Base-by-base conservation (phyloP, 2,113 vertebrate genomes). In the Orcinus orca region DNA sequence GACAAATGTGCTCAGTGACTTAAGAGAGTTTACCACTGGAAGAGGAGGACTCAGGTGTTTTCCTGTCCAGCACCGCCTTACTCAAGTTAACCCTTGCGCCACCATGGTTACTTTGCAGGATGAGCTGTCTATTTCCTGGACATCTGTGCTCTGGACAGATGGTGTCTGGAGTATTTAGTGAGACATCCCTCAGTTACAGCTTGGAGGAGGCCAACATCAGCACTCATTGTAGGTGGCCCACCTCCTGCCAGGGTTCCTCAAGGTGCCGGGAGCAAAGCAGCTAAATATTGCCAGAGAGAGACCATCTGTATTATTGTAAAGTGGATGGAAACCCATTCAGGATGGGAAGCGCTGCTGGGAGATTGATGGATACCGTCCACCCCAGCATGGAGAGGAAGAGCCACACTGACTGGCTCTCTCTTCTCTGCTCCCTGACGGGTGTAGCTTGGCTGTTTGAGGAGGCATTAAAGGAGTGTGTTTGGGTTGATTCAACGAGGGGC, bases 201-300 rank as follows among this genome's bases (percentile, higher is more conserved):
- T 65, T 83, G 84, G 74, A 85, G 77, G 31, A 65, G 23, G 58
- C 58, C 47, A 68, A 18, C 0, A 2, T 38, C 47, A 82, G 96
- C 73, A 63, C 26, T 96, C 96, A 93, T 29, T 67, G 68, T 38
- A 76, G 58, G 79, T 68, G 70, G 41, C 70, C 38, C 38, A 55
- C 79, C 88, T 93, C 93, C 89, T 81, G 83, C 63, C 96, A 95
- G 80, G 87, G 73, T 47, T 93, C 81, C 92, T 95, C 0, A 3
- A 94, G 82, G 82, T 67, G 44, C 68, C 55, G 83, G 85, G 93
- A 81, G 68, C 77, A 65, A 86, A 94, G 68, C 67, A 83, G 55
- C 80, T 73, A 29, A 60, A 68, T 2, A 8, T 2, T 70, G 80
- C 74, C 68, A 67, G 89, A 70, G 80, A 89, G 73, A 97, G 74